A percentile compares a stretch with the other conserved stretches of the same genome.
These are phyloP conservation scores for Asteroscopus sphinx DNA, from an alignment of 2,888 invertebrate genomes.

Conservation along the genomic window DNA sequence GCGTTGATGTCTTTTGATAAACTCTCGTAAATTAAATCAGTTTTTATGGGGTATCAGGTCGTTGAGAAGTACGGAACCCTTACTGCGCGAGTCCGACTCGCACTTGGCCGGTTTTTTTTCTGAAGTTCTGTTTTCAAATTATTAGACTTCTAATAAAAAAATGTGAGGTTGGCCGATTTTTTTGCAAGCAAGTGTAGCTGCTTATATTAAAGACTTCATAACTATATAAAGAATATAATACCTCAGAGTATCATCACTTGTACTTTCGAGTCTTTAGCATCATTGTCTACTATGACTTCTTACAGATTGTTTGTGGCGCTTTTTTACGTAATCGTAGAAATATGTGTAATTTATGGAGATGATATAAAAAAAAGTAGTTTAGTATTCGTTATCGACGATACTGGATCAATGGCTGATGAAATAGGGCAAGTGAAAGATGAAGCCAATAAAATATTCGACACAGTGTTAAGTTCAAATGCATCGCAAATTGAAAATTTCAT, in stretches of 20 bases:
- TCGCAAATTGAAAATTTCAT: slow-evolving; percentile 76
- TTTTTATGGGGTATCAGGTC: no score
- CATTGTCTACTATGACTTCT: slow-evolving; percentile 34
- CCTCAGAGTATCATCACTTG: slow-evolving; percentile 28
- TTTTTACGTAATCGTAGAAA: slow-evolving; percentile 4
- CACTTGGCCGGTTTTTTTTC: no score
- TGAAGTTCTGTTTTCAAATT: no score
- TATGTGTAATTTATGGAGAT: slow-evolving; percentile 28
- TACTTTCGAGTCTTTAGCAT: background rate
- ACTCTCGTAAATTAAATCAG: no score
- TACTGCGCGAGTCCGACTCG: no score
- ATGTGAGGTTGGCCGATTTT: no score
- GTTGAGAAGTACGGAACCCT: no score
- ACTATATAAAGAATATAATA: no score
- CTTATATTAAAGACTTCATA: no score
- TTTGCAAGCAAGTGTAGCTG: no score
- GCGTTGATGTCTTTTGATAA: no score
- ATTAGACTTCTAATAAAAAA: no score
- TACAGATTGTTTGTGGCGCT: slow-evolving; percentile 8
- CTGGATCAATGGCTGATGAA: slow-evolving; percentile 72
- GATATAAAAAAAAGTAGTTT: slow-evolving; percentile 69
- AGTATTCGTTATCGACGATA: slow-evolving; percentile 77
- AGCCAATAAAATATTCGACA: slow-evolving; percentile 71
- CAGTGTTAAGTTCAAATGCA: slow-evolving; percentile 64
- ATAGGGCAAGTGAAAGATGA: slow-evolving; percentile 69